Conservation (phyloP, 2,797 vertebrate species). For the Paedocypris micromegethes region DNA sequence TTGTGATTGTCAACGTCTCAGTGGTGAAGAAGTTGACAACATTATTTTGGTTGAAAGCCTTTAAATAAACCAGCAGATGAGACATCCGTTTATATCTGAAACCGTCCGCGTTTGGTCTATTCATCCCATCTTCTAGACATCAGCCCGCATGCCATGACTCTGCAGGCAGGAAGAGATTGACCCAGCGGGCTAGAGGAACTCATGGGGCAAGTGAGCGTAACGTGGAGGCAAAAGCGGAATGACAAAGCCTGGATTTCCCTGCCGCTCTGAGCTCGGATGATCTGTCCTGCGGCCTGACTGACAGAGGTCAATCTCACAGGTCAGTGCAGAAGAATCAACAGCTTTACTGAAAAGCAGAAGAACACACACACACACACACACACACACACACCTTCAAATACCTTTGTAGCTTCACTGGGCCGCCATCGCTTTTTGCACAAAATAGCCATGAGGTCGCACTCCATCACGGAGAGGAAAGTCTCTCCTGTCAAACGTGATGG, state of each 20-base stretch:
- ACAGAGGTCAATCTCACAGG: slow-evolving; percentile 26
- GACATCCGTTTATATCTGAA: too few species aligned
- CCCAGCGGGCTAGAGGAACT: neutral
- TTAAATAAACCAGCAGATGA: too few species aligned
- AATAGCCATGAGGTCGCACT: slow-evolving; percentile 22
- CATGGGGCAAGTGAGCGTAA: neutral
- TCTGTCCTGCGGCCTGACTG: slow-evolving; percentile 7
- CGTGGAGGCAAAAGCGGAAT: slow-evolving; percentile 15
- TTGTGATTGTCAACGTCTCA: too few species aligned
- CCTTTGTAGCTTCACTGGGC: slow-evolving; percentile 9
- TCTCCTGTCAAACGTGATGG: slow-evolving; percentile 2
- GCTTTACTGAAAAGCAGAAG: neutral
- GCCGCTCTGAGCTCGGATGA: slow-evolving; percentile 1
- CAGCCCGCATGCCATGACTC: neutral
- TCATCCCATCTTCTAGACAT: too few species aligned
- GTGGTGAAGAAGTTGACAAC: too few species aligned
- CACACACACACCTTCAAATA: slow-evolving; percentile 3
- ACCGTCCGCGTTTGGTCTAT: too few species aligned
- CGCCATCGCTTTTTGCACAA: slow-evolving; percentile 8
- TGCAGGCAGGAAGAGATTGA: neutral
- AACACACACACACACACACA: neutral
- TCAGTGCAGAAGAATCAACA: slow-evolving; percentile 7
- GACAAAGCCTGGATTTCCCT: slow-evolving; percentile 23
- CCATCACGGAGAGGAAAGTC: slow-evolving; percentile 2
- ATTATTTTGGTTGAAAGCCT: too few species aligned